phyloP scores from a whole-genome alignment of 1,140 invertebrate species.

The Leptoteleia sp. region DNA sequence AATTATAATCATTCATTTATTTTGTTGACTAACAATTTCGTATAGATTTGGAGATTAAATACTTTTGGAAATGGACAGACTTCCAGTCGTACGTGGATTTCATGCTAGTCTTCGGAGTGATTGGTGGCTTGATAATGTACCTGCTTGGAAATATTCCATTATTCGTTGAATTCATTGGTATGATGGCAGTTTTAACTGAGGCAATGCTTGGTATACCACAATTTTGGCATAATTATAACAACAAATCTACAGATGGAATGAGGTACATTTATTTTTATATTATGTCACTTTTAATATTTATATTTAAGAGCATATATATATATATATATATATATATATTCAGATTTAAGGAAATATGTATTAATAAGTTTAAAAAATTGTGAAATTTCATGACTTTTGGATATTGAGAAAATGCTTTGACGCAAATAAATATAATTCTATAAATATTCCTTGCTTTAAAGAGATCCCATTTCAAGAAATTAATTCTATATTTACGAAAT shows the following conservation, averaged over 20 bases:
- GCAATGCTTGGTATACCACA: constrained; percentile 97
- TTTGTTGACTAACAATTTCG: constrained; percentile 71
- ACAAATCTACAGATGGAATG: constrained; percentile 97
- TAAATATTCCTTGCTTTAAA: no score
- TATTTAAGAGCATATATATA: no score
- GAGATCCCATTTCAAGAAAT: no score
- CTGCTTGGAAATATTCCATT: constrained; percentile 89
- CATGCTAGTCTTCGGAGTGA: constrained; percentile 91
- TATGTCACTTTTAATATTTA: no score
- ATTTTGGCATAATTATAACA: constrained; percentile 92
- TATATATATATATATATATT: constrained; percentile 3
- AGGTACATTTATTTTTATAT: constrained; percentile 84
- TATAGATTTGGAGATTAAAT: constrained; percentile 92
- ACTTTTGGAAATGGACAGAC: constrained; percentile 99
- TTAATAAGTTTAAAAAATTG: no score
- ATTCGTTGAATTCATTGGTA: constrained; percentile 95
- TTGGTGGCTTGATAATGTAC: constrained; percentile 92
- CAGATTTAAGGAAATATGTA: no score
- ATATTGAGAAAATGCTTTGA: no score
- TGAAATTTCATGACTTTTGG: no score
- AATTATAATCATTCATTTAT: constrained; percentile 57
- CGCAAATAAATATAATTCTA: no score
- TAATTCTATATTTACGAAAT: no score
- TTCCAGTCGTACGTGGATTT: constrained; percentile 98
- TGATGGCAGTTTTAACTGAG: constrained; percentile 97